A percentile compares a stretch with the other conserved stretches of the same genome.
Conservation (phyloP, 2,113 vertebrate species). For the Macroglossus sobrinus region DNA sequence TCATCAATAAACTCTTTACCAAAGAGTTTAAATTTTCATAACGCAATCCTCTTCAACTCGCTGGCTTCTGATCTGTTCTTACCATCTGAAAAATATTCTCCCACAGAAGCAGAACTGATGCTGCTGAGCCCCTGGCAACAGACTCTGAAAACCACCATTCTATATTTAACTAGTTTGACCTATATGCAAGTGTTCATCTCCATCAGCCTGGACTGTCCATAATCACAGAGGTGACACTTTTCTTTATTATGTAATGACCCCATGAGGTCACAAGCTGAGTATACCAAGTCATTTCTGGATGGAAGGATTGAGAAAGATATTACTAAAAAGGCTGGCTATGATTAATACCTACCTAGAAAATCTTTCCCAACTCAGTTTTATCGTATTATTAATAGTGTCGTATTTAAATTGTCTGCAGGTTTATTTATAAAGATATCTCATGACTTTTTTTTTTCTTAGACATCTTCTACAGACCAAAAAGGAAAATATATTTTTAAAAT, state of each 20-base stretch:
- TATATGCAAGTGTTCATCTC: constrained; percentile 51
- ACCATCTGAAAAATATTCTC: constrained; percentile 31
- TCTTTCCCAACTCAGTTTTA: constrained; percentile 34
- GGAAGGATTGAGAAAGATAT: neutral
- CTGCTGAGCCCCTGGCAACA: constrained; percentile 32
- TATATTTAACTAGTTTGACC: constrained; percentile 60
- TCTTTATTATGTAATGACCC: constrained; percentile 52
- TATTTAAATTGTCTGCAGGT: constrained; percentile 33
- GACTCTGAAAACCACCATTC: constrained; percentile 38
- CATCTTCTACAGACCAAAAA: constrained; percentile 35
- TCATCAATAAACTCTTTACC: constrained; percentile 38
- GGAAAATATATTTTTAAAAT: neutral
- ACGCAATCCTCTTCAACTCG: neutral
- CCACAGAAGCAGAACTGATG: constrained; percentile 30
- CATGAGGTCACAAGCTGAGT: constrained; percentile 33
- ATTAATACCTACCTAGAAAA: constrained; percentile 37
- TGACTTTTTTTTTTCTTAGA: neutral
- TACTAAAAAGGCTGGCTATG: constrained; percentile 2
- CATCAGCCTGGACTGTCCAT: constrained; percentile 26
- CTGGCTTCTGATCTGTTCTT: constrained; percentile 21
- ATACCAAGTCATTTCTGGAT: constrained; percentile 26
- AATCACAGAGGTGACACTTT: constrained; percentile 49
- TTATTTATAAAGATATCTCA: constrained; percentile 13
- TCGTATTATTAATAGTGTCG: constrained; percentile 30
- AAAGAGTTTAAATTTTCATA: constrained; percentile 16